Base-by-base conservation (phyloP, 2,888 invertebrate species). In the Malthinus flaveolus region DNA sequence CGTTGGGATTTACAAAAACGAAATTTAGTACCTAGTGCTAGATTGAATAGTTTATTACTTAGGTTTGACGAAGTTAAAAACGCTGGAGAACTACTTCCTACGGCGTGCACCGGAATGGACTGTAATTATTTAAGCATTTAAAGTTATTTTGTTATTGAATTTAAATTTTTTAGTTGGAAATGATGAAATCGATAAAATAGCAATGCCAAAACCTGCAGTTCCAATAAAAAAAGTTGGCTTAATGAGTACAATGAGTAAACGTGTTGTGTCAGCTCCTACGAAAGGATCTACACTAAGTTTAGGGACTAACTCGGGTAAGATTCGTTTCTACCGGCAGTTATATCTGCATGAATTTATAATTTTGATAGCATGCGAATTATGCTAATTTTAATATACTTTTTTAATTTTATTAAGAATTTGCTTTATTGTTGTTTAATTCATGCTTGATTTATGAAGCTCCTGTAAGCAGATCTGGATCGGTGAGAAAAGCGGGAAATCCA, bases 21-120 rank as follows among this genome's bases (percentile, higher is more conserved):
- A 71, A 88, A 90, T 71, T 81, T 89, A 36, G 83, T 93, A 52
- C 90, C 91, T 0, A 84, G 87, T n/a, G 82, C 87, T 45, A 91
- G 91, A 75, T 72, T 88, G 68, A 81, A 82, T 0, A 80, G 86
- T 10, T 80, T 97, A 2, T 87, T 91, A 68, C 87, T 88, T 68
- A 90, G 89, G 75, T 96, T 96, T 76, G 95, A 96, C 79, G 94
- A 95, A 76, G 86, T 91, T 34, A 86, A 87, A 67, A 86, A 85
- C 49, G 88, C 90, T 31, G 94, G 93, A 0, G 85, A 91, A 49
- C 78, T 96, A 73, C 75, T 94, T 67, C 88, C 91, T 2, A 87
- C 91, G 44, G 93, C 93, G 33, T 62, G 76, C 12, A 74, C 72
- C 63, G 68, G 67, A 61, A 62, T 70, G 42, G 76, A 76, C 48